These are phyloP conservation scores for Himalopsyche kuldschensis DNA, from an alignment of 2,888 invertebrate genomes.

Conservation along the genomic window DNA sequence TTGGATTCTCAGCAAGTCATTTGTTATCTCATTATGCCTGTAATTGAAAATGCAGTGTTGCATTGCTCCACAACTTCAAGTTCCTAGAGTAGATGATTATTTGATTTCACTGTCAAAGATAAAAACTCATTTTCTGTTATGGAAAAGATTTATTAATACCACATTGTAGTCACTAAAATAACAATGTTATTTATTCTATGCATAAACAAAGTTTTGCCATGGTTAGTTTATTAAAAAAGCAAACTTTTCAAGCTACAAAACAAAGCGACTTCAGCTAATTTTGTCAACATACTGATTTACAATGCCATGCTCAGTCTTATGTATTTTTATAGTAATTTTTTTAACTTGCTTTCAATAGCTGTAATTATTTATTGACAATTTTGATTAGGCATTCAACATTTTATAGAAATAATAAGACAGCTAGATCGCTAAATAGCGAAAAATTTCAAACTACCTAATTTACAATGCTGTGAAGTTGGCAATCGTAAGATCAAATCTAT, in stretches of 20 bases:
- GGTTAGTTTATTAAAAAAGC: constrained; percentile 11
- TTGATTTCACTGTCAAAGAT: neutral
- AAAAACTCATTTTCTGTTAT: neutral
- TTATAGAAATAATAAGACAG: too few relatives aligned
- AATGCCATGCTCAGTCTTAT: constrained; percentile 37
- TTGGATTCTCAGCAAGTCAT: too few relatives aligned
- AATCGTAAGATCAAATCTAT: too few relatives aligned
- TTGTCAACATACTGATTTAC: neutral
- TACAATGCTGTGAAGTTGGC: too few relatives aligned
- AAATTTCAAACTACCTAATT: too few relatives aligned
- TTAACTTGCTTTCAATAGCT: neutral
- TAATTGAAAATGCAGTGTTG: too few relatives aligned
- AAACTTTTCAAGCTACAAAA: constrained; percentile 12
- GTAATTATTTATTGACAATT: neutral
- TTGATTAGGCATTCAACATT: neutral
- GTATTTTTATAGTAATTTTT: neutral
- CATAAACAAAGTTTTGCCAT: constrained; percentile 10
- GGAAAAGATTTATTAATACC: constrained; percentile 26
- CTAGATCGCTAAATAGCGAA: too few relatives aligned
- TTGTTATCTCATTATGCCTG: too few relatives aligned
- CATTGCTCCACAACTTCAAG: too few relatives aligned
- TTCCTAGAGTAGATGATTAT: too few relatives aligned
- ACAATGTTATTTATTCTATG: constrained; percentile 1
- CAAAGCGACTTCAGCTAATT: neutral
- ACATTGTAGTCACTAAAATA: constrained; percentile 15